phyloP scores from a whole-genome alignment of 2,888 invertebrate genomes.

The Cryptus armator region DNA sequence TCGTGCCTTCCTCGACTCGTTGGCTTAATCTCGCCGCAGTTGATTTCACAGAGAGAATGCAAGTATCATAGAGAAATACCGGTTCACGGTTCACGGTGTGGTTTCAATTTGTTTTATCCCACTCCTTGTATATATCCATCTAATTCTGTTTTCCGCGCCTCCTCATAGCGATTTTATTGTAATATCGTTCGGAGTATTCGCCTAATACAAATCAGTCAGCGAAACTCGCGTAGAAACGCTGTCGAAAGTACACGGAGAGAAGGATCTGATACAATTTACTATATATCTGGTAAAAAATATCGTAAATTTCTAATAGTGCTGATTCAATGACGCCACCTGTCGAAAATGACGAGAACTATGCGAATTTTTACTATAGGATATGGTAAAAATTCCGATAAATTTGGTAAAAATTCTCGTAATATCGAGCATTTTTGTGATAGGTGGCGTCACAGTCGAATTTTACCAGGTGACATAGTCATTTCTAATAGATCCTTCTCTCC shows the following conservation, averaged over 20 bases:
- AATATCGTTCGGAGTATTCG: background rate
- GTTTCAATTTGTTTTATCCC: constrained; percentile 65
- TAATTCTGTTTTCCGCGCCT: constrained; percentile 58
- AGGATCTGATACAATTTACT: too few relatives aligned
- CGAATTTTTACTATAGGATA: too few relatives aligned
- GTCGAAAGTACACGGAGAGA: background rate
- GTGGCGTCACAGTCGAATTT: too few relatives aligned
- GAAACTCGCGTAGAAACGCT: background rate
- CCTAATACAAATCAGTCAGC: background rate
- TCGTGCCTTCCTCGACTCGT: constrained; percentile 57
- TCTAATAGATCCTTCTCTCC: too few relatives aligned
- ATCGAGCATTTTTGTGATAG: too few relatives aligned
- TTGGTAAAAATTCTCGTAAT: too few relatives aligned
- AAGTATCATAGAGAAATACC: constrained; percentile 13
- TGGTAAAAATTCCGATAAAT: too few relatives aligned
- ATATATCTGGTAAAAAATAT: too few relatives aligned
- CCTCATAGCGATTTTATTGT: constrained; percentile 17
- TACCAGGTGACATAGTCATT: too few relatives aligned
- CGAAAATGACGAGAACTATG: too few relatives aligned
- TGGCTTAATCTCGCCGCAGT: constrained; percentile 62
- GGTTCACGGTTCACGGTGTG: constrained; percentile 56
- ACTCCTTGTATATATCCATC: constrained; percentile 35
- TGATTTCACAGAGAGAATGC: constrained; percentile 60
- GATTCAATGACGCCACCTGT: too few relatives aligned
- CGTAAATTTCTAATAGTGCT: too few relatives aligned